A percentile compares a stretch with the other conserved stretches of the same genome.
These are phyloP conservation scores for Geophilus truncorum DNA, from an alignment of 2,888 invertebrate genomes.

Conservation along the genomic window DNA sequence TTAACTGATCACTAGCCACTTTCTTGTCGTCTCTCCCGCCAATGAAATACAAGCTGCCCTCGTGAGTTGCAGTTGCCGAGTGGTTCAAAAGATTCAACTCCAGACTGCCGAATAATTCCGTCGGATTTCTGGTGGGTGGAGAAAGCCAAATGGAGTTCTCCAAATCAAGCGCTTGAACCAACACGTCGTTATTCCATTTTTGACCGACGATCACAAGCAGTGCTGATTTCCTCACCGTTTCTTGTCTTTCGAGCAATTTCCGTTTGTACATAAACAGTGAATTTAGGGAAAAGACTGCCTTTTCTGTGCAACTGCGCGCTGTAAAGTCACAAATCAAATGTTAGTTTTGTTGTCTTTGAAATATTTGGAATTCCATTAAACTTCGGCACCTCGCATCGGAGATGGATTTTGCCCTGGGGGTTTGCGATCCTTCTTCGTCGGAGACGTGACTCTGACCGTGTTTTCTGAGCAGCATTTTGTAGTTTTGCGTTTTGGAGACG, in stretches of 20 bases:
- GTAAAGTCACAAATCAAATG: too few species aligned
- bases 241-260: neutral
- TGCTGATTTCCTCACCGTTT: neutral
- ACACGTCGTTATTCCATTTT: neutral
- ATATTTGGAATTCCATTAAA: too few species aligned
- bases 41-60: neutral
- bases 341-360: too few species aligned
- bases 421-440: neutral
- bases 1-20: neutral
- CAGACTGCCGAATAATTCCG: neutral
- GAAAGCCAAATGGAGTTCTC: slow-evolving; percentile 7
- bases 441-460: neutral
- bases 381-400: neutral
- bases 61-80: neutral
- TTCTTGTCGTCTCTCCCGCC: slow-evolving; percentile 28
- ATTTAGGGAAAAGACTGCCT: neutral
- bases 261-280: neutral
- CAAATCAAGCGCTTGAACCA: neutral
- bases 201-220: neutral
- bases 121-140: neutral
- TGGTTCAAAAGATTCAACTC: neutral
- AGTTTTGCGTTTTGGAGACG: neutral
- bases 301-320: neutral
- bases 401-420: neutral
- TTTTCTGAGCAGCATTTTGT: neutral